Conservation (phyloP, 2,888 invertebrate species). For the Nyleta sp. region DNA sequence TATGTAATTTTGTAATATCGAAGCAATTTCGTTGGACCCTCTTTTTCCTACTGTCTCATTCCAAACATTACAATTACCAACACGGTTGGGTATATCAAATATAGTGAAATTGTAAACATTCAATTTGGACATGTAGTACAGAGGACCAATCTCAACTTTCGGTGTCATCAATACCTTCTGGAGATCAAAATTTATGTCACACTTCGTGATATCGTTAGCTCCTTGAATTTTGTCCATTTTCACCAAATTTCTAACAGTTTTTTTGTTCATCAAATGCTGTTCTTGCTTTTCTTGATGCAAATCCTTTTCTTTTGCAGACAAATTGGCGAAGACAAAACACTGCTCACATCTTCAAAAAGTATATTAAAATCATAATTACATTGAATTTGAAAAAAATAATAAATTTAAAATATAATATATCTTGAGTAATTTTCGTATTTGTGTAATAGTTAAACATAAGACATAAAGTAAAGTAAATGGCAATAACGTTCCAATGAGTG, state of each 20-base stretch:
- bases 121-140: background rate
- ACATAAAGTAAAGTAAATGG: no score
- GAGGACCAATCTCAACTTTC: background rate
- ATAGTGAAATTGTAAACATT: background rate
- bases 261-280: background rate
- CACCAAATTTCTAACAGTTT: background rate
- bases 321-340: background rate
- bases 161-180: background rate
- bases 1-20: background rate
- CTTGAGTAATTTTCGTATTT: no score
- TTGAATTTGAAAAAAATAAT: background rate
- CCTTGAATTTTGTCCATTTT: background rate
- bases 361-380: no score
- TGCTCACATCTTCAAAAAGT: background rate
- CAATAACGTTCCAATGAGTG: no score
- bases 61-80: background rate
- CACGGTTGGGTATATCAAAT: background rate
- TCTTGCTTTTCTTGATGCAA: background rate
- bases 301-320: background rate
- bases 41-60: background rate
- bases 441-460: no score
- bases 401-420: no score
- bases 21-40: constrained; percentile 10
- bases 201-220: background rate
- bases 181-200: background rate